These are phyloP conservation scores for Drosophila fuyamai DNA, from an alignment of 1,140 invertebrate species.

Conservation along the genomic window DNA sequence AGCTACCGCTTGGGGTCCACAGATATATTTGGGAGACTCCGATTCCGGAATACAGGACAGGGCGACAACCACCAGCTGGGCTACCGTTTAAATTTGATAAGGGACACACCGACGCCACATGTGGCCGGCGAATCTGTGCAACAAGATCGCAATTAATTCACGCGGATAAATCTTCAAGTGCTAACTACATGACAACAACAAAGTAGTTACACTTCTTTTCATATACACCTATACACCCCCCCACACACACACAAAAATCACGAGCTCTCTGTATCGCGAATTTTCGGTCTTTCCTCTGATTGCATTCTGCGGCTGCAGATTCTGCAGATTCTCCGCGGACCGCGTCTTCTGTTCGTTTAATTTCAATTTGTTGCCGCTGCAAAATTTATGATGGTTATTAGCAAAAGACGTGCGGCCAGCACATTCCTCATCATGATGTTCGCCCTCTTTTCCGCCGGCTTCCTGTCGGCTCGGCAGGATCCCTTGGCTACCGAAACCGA, in stretches of 20 bases:
- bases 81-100: conserved; percentile 82
- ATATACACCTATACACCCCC: neutral
- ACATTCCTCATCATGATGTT: conserved; percentile 71
- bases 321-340: neutral
- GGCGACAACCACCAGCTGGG: conserved; percentile 66
- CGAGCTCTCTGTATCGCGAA: conserved; percentile 15
- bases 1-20: conserved; percentile 43
- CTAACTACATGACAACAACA: conserved; percentile 85
- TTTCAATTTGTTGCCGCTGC: conserved; percentile 84
- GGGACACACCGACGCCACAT: conserved; percentile 68
- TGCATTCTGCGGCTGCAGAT: conserved; percentile 71
- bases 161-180: conserved; percentile 85
- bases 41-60: neutral
- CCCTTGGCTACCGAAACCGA: conserved; percentile 54
- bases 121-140: conserved; percentile 69
- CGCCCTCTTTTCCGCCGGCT: conserved; percentile 22
- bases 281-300: conserved; percentile 54
- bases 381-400: conserved; percentile 84
- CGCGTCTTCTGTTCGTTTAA: conserved; percentile 69
- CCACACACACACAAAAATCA: conserved; percentile 47
- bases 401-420: conserved; percentile 83
- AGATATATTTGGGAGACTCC: neutral
- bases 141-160: conserved; percentile 84
- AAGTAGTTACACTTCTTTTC: conserved; percentile 77
- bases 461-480: conserved; percentile 53